A percentile compares a stretch with the other conserved stretches of the same genome.
Conservation (phyloP, 2,888 invertebrate genomes). For the Osedax fenrisi region DNA sequence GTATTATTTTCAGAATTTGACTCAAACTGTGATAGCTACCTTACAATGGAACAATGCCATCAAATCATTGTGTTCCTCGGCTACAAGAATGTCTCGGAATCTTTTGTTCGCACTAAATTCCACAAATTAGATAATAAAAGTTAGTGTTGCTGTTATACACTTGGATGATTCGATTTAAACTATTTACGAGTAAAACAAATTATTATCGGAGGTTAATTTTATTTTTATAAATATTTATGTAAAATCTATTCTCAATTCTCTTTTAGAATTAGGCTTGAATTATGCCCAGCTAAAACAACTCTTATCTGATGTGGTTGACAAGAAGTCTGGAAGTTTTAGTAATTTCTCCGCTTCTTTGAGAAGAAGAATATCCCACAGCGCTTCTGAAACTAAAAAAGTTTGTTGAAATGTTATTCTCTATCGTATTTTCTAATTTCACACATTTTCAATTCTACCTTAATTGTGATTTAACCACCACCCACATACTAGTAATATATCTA, state of each 20-base stretch:
- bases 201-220: too few relatives aligned
- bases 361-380: background rate
- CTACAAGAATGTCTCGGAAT: background rate
- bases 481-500: too few relatives aligned
- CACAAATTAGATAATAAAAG: background rate
- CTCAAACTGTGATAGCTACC: conserved; percentile 34
- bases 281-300: background rate
- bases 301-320: background rate
- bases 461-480: too few relatives aligned
- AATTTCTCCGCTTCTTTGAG: background rate
- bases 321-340: background rate
- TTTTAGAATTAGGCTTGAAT: background rate
- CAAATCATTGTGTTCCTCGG: background rate
- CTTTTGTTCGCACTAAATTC: background rate
- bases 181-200: too few relatives aligned
- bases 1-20: conserved; percentile 11
- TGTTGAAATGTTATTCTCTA: too few relatives aligned
- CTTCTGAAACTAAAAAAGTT: background rate
- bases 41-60: conserved; percentile 31
- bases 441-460: too few relatives aligned
- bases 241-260: background rate
- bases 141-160: too few relatives aligned
- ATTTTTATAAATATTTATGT: too few relatives aligned
- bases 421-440: too few relatives aligned
- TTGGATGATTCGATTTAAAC: too few relatives aligned